A percentile compares a stretch with the other conserved stretches of the same genome.
Conservation (phyloP, 2,797 vertebrate species). For the Falco cherrug region DNA sequence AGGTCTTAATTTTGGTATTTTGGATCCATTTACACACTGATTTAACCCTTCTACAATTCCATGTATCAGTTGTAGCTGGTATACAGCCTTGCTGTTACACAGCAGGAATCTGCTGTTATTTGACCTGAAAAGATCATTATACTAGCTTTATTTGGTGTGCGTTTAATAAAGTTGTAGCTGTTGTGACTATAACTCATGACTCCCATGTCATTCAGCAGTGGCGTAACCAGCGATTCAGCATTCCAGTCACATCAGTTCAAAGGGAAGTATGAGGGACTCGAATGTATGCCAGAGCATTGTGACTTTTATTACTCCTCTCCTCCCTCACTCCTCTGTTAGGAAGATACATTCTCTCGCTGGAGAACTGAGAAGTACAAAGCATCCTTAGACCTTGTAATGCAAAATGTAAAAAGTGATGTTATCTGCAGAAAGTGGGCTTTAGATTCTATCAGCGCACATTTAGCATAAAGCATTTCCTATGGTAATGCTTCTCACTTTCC, state of each 20-base stretch:
- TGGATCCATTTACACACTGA: background rate
- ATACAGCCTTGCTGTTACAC: slow-evolving; percentile 10
- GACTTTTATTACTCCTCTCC: slow-evolving; percentile 64
- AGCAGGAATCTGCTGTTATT: slow-evolving; percentile 52
- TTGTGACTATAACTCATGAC: slow-evolving; percentile 55
- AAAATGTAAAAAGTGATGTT: slow-evolving; percentile 66
- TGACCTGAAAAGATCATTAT: slow-evolving; percentile 58
- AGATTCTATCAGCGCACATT: slow-evolving; percentile 67
- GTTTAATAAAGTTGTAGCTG: slow-evolving; percentile 63
- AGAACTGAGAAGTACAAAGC: slow-evolving; percentile 61
- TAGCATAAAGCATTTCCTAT: slow-evolving; percentile 67
- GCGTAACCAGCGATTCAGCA: slow-evolving; percentile 56
- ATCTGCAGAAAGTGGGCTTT: slow-evolving; percentile 67
- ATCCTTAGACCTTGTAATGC: slow-evolving; percentile 64
- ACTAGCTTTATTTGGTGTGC: slow-evolving; percentile 46
- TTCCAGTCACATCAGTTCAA: slow-evolving; percentile 67
- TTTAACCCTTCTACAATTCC: background rate
- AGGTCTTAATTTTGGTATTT: background rate
- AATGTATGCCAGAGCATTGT: slow-evolving; percentile 13
- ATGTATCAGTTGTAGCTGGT: background rate
- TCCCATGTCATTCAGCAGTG: slow-evolving; percentile 27
- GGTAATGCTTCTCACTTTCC: slow-evolving; percentile 63
- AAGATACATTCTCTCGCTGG: slow-evolving; percentile 43
- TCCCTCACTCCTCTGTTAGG: background rate
- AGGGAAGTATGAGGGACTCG: slow-evolving; percentile 19